Percentiles rank a stretch among this genome's conserved stretches.
These are phyloP conservation scores for Copidosoma aretas DNA, from an alignment of 2,888 invertebrate species.

Conservation along the genomic window DNA sequence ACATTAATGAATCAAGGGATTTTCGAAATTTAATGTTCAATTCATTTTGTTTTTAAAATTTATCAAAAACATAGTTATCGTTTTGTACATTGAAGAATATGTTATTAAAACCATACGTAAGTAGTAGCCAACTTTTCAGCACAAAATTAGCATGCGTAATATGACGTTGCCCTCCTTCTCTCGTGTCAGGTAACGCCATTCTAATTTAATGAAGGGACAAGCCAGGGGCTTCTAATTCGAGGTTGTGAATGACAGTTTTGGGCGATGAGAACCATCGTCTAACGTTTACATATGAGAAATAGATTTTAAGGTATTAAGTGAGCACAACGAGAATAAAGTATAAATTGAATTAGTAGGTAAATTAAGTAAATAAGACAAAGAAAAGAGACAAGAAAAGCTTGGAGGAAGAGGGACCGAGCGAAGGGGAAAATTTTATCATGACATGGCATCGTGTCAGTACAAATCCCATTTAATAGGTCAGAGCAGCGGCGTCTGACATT, in stretches of 20 bases:
- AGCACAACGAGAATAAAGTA: not conserved
- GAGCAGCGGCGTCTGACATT: constrained; percentile 15
- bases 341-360: not conserved
- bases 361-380: constrained; percentile 6
- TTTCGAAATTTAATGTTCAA: not conserved
- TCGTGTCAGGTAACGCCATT: constrained; percentile 10
- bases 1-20: not conserved
- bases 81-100: not conserved
- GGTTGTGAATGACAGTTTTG: constrained; percentile 38
- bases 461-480: constrained; percentile 47
- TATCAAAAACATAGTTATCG: not conserved
- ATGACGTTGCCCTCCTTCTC: not conserved
- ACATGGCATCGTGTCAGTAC: constrained; percentile 43
- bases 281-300: constrained; percentile 6
- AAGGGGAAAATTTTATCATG: constrained; percentile 37
- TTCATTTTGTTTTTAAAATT: not conserved
- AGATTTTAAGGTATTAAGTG: not conserved
- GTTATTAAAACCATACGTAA: not conserved
- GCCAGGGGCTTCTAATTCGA: constrained; percentile 35
- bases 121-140: not conserved
- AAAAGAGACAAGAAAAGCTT: constrained; percentile 15
- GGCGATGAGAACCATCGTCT: constrained; percentile 38
- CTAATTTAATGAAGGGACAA: constrained; percentile 29
- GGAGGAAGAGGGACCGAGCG: constrained; percentile 3
- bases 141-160: constrained; percentile 15